phyloP scores from a whole-genome alignment of 2,888 invertebrate species.

The Limnephilus lunatus region DNA sequence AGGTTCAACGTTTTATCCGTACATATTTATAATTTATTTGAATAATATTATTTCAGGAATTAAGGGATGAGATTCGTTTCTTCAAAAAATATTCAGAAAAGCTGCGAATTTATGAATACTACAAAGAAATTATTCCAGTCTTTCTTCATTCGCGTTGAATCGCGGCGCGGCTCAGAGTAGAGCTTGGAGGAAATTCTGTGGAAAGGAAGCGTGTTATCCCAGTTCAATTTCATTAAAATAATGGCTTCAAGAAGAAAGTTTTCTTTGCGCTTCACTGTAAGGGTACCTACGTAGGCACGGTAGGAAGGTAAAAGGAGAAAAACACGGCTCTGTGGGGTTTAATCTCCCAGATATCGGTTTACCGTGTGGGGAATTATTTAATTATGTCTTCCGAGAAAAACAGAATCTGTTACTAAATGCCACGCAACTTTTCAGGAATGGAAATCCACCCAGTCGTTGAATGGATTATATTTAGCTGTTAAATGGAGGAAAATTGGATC shows the following conservation, averaged over 20 bases:
- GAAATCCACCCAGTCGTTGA: neutral
- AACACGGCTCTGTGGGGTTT: neutral
- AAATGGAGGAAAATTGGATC: neutral
- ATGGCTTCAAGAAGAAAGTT: conserved; percentile 57
- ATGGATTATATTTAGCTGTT: neutral
- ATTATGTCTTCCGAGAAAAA: conserved; percentile 14
- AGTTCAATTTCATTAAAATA: conserved; percentile 62
- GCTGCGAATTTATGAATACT: neutral
- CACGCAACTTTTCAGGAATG: neutral
- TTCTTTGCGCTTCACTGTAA: conserved; percentile 27
- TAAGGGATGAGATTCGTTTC: conserved; percentile 24
- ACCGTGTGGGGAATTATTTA: conserved; percentile 40
- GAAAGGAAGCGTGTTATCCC: conserved; percentile 53
- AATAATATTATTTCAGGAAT: conserved; percentile 23
- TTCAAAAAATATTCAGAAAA: neutral
- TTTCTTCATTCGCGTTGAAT: neutral
- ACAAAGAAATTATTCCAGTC: conserved; percentile 7
- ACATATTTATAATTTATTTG: conserved; percentile 15
- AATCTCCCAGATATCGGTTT: conserved; percentile 21
- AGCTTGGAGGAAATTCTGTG: neutral
- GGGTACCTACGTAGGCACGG: neutral
- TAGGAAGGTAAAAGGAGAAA: neutral
- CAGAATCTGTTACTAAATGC: neutral
- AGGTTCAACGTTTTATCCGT: neutral
- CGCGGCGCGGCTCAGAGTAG: neutral